Evolutionary conservation across 2,113 vertebrate genomes (phyloP), one percentile per base, ranked within the genome.

Genomic region (Tetrax tetrax): DNA sequence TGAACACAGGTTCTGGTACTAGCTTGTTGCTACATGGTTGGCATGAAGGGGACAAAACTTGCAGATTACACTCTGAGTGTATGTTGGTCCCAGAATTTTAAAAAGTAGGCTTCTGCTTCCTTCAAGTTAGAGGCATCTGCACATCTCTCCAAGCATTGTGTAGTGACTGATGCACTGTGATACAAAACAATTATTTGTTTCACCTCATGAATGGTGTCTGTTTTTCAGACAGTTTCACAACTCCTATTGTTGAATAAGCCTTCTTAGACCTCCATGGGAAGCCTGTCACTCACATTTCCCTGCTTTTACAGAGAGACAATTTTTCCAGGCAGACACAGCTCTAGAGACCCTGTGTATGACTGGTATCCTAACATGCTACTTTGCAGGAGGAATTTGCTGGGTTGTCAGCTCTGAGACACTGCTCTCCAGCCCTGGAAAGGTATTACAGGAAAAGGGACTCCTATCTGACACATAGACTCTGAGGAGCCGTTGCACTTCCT

Each of bases 401-500:
- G 51, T 60, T 80, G 12, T n/a, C 54, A 69, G n/a, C 22, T 33
- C 56, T 41, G 69, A 93, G 50, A 27, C 19, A 3, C 35, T 51
- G 60, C 20, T 59, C 35, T 74, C 28, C 59, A 74, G 63, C 24
- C 41, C 25, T 70, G 68, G 47, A 47, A 29, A 43, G 18, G 50
- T 66, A 21, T 22, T 33, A 38, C 51, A 87, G 57, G 48, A 64
- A 16, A 61, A 90, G 29, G 22, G 8, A 12, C 35, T 70, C n/a
- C 9, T 8, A 4, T 48, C 50, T 64, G 24, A 16, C 56, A 33
- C 0, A 0, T 8, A 33, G 51, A 10, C 2, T 1, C 57, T 23
- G 43, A 59, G n/a, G 43, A 59, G 13, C 48, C 37, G 72, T 81
- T 89, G 64, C 65, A 72, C 27, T 94, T 96, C 89, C 51, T 27